phyloP scores from a whole-genome alignment of 2,113 vertebrate genomes.

The Buteo buteo region DNA sequence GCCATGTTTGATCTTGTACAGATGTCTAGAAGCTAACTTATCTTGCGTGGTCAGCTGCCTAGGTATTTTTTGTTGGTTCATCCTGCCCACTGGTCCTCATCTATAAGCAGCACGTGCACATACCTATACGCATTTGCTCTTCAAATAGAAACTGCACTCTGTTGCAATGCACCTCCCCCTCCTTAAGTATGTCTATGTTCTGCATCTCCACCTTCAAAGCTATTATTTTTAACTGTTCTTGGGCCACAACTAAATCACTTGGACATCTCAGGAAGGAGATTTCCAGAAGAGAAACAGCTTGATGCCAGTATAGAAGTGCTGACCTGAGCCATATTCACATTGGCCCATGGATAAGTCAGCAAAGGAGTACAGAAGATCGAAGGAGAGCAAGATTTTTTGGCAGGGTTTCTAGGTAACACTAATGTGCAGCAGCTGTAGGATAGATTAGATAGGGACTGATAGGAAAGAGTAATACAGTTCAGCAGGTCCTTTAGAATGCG shows the following conservation, averaged over 20 bases:
- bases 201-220: slow-evolving; percentile 19
- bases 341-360: neutral
- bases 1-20: neutral
- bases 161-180: neutral
- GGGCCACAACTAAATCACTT: neutral
- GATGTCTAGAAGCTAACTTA: neutral
- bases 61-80: neutral
- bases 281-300: neutral
- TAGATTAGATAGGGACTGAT: neutral
- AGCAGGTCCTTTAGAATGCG: neutral
- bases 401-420: neutral
- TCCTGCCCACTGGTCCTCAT: neutral
- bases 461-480: neutral
- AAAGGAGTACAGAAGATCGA: neutral
- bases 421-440: neutral
- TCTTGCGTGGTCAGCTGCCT: neutral
- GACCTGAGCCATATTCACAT: neutral
- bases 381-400: slow-evolving; percentile 5
- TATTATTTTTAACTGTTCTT: slow-evolving; percentile 19
- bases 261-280: neutral
- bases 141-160: neutral
- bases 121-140: neutral
- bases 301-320: neutral
- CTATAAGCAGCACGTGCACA: neutral
- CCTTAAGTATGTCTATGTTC: neutral